Evolutionary conservation across 2,888 invertebrate species (phyloP), one percentile per base, ranked within the genome.

Genomic region (Noctua janthina): DNA sequence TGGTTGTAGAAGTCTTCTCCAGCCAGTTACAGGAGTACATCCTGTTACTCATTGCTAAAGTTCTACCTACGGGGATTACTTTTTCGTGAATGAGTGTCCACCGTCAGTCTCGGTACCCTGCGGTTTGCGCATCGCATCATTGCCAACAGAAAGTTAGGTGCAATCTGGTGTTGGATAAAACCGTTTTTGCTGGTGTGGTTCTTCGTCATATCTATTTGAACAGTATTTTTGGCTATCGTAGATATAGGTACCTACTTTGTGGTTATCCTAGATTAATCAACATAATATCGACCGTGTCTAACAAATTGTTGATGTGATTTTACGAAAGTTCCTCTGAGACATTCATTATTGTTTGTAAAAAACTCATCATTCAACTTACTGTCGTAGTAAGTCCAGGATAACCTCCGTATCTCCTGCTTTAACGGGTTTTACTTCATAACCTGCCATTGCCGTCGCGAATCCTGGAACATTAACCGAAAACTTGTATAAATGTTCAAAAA

Each of bases 361-460:
- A 78, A 15, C 7, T 62, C 6, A 62, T 29, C 4, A n/a, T 49
- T 10, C 43, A 68, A 97, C 97, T 94, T 97, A 98, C 92, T 94
- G 95, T 89, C 97, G 97, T 2, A 98, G 94, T 91, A 98, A 97
- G 59, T 94, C 93, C 82, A 98, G 94, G 29, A 98, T 96, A 68
- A 94, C 95, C 5, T 97, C 96, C 2, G 94, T 93, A 90, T 98
- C 98, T 75, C 96, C 95, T 35, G 95, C 94, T 62, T 89, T 90
- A 15, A 97, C 91, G 1, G 94, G 91, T 68, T 95, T 95, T 68
- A 97, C 93, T 68, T 93, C 94, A 85, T 92, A 95, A 3, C 80
- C 75, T 56, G 92, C 78, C 93, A 93, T 94, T 51, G 20, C 71
- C 10, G 4, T 35, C 23, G 17, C 35, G 39, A 35, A 43, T 29